Evolutionary conservation across 2,888 invertebrate genomes (phyloP), one percentile per base, ranked within the genome.

Genomic region (Scaptomyza flava): DNA sequence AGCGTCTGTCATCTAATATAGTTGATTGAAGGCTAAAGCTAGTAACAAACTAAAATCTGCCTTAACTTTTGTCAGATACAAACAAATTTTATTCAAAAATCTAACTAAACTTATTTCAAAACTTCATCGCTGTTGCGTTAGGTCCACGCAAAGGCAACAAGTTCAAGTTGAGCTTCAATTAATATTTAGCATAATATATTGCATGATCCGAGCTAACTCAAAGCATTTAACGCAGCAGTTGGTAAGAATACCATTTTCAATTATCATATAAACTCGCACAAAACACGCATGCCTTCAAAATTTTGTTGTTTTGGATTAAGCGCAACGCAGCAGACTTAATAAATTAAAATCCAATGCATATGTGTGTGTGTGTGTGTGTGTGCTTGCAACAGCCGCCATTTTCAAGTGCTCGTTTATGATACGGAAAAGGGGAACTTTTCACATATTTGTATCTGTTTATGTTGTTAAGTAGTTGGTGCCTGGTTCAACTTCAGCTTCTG

Each of bases 391-490:
- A 9, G 41, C 41, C 17, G 17, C 41, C 17, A 17, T 41, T 41
- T 17, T 41, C 41, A 41, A 41, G 41, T 38, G 14, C 17, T 17
- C 17, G 17, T 17, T 1, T 17, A 17, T 17, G 17, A 17, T 1
- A 17, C 17, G 17, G 17, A 17, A 17, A 34, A 52, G 66, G 72
- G 67, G 65, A 85, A 82, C 82, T 82, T 82, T 85, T 80, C 85
- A 72, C 80, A 82, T 80, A 85, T 85, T 82, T 78, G 82, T 85
- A 80, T 85, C 85, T 82, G 82, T 85, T 82, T 82, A 80, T 85
- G 85, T 80, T 82, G 83, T 85, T 82, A 82, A 82, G 82, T 82
- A 83, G 81, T 83, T 86, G 76, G 50, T 31, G 67, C 82, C 38
- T 11, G 12, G 34, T 34, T 23, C 23, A 27, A 1, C 6, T 36